Percentiles rank a stretch among this genome's conserved stretches.
These are phyloP conservation scores for Epinotia nisella DNA, from an alignment of 2,888 invertebrate genomes.

Conservation along the genomic window DNA sequence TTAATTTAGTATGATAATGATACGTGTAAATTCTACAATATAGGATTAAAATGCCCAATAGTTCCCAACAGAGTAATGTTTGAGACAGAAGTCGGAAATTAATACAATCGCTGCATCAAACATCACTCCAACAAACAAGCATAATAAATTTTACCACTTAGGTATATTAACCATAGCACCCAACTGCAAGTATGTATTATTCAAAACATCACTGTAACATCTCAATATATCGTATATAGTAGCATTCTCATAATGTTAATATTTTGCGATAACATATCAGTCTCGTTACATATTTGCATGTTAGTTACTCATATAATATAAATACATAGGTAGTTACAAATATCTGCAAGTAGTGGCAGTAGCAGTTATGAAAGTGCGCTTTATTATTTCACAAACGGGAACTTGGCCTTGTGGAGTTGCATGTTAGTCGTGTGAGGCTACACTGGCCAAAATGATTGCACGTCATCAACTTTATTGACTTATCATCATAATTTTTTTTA, in stretches of 20 bases:
- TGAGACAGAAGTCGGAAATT: slow-evolving; percentile 57
- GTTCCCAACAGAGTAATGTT: slow-evolving; percentile 79
- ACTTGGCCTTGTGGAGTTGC: slow-evolving; percentile 86
- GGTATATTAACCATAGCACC: slow-evolving; percentile 83
- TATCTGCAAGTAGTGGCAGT: slow-evolving; percentile 81
- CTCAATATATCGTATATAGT: slow-evolving; percentile 66
- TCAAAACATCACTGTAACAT: slow-evolving; percentile 71
- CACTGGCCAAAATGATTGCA: slow-evolving; percentile 75
- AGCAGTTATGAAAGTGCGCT: slow-evolving; percentile 84
- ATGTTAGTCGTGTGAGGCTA: slow-evolving; percentile 84
- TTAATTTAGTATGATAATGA: slow-evolving; percentile 84
- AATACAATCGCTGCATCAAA: slow-evolving; percentile 60
- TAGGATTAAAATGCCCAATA: slow-evolving; percentile 86
- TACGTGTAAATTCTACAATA: slow-evolving; percentile 74
- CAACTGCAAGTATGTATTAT: slow-evolving; percentile 84
- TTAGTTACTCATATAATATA: slow-evolving; percentile 85
- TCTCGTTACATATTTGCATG: slow-evolving; percentile 84
- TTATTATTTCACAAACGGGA: slow-evolving; percentile 78
- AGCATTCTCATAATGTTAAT: slow-evolving; percentile 81
- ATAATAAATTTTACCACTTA: slow-evolving; percentile 81
- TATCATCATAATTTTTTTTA: too few relatives aligned
- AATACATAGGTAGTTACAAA: slow-evolving; percentile 83
- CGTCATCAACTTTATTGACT: slow-evolving; percentile 83
- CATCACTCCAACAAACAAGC: slow-evolving; percentile 79
- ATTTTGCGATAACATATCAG: slow-evolving; percentile 73